Percentiles rank a stretch among this genome's conserved stretches.
Conservation (phyloP, 2,888 invertebrate genomes). For the Spicauda simplicius region DNA sequence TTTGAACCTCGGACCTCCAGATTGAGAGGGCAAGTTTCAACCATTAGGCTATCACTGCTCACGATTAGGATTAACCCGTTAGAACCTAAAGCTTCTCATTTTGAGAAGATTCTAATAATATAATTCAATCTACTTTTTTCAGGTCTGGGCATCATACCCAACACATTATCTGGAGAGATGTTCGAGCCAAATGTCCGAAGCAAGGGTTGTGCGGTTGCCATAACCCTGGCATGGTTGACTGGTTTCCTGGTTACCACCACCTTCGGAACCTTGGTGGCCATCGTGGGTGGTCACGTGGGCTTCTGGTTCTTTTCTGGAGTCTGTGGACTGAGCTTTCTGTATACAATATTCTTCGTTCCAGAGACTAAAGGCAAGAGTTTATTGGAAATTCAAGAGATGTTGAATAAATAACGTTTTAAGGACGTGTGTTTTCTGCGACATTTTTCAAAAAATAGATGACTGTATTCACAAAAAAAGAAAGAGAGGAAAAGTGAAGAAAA, state of each 20-base stretch:
- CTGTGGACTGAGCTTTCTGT: constrained; percentile 46
- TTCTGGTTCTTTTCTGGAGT: constrained; percentile 51
- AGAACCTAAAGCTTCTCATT: too few species aligned
- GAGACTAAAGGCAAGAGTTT: constrained; percentile 56
- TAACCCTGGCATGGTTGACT: constrained; percentile 46
- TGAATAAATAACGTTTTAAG: constrained; percentile 41
- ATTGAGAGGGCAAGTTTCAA: too few species aligned
- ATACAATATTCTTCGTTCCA: constrained; percentile 50
- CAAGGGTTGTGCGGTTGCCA: constrained; percentile 47
- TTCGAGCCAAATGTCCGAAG: constrained; percentile 53
- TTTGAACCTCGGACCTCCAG: too few species aligned
- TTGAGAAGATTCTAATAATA: too few species aligned
- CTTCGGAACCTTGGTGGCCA: constrained; percentile 47
- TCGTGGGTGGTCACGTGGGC: constrained; percentile 44
- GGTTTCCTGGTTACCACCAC: constrained; percentile 49
- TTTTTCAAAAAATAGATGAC: too few species aligned
- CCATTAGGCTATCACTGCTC: too few species aligned
- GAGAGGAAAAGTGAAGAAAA: too few species aligned
- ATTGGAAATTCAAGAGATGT: constrained; percentile 51
- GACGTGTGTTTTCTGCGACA: too few species aligned
- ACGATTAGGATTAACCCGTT: too few species aligned
- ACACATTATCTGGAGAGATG: constrained; percentile 54
- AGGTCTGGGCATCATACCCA: constrained; percentile 56
- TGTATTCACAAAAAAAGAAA: too few species aligned
- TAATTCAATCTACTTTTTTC: too few species aligned